Percentiles rank a stretch among this genome's conserved stretches.
phyloP scores from a whole-genome alignment of 1,140 invertebrate genomes.

The Ephestia elutella region DNA sequence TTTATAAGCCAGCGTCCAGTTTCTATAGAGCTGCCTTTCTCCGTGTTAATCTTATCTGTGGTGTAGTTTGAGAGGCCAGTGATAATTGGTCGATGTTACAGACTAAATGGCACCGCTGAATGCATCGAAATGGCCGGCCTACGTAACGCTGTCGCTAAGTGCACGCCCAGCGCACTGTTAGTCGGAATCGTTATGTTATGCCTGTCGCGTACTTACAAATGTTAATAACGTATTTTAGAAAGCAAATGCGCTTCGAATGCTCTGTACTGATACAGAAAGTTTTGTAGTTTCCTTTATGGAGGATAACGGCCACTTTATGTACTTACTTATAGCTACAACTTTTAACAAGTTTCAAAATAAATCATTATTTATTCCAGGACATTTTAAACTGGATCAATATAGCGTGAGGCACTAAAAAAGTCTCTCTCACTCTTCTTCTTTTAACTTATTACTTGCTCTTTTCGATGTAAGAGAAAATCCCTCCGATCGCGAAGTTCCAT shows the following conservation, averaged over 20 bases:
- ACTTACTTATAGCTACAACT: no score
- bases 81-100: slow-evolving; percentile 4
- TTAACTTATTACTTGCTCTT: no score
- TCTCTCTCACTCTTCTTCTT: no score
- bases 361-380: no score
- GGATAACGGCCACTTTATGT: no score
- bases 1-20: slow-evolving; percentile 9
- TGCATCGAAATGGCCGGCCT: slow-evolving; percentile 1
- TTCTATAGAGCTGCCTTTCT: slow-evolving; percentile 12
- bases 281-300: not conserved
- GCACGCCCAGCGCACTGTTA: not conserved
- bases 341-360: no score
- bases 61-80: not conserved
- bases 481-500: no score
- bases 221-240: slow-evolving; percentile 3
- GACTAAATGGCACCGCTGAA: slow-evolving; percentile 15
- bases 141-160: slow-evolving; percentile 9
- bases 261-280: not conserved
- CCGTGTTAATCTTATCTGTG: not conserved
- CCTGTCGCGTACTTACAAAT: not conserved
- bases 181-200: not conserved
- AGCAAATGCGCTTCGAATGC: not conserved
- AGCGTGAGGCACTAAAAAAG: no score
- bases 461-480: no score
- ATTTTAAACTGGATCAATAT: no score